Base-by-base conservation (phyloP, 2,888 invertebrate species). In the Xanthia togata region DNA sequence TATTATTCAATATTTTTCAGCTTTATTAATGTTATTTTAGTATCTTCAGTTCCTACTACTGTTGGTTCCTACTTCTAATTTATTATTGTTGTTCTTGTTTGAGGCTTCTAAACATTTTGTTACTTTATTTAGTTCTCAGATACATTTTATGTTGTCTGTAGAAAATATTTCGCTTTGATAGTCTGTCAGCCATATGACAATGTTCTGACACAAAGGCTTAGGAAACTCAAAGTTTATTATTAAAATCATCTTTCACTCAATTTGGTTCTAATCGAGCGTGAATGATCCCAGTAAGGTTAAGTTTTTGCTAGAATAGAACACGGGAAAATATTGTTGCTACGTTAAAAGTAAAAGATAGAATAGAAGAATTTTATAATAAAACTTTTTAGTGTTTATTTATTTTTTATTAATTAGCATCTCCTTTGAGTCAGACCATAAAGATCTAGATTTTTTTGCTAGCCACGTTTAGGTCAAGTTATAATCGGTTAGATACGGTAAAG, bases 251-350 rank as follows among this genome's bases (percentile, higher is more conserved):
- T 92, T 88, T 89, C 94, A 89, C 90, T 92, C 89, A 91, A 93
- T 93, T 93, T 90, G 90, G 65, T 90, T 85, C 91, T 87, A 93
- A 93, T 91, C 91, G 86, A 86, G 88, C 88, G 93, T 93, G 89
- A 93, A 92, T 83, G 83, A 70, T 50, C 6, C 20, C 71, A 84
- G 88, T 84, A 81, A 89, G 87, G 88, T 85, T 87, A 84, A 81
- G 70, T 83, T 86, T 87, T 82, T 86, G 70, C 57, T 70, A 23
- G 11, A 76, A 68, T 73, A 57, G 73, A 82, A 73, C 55, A 55
- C 23, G 26, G 47, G 23, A 62, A 73, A 72, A 76, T 57, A 70
- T 65, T 67, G n/a, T 64, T 63, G 20, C 55, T 35, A 64, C 26
- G 44, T 35, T 78, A 57, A 67, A 71, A 67, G 11, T 31, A 57